These are phyloP conservation scores for Clusia tigrina DNA, from an alignment of 2,888 invertebrate species.

Conservation along the genomic window DNA sequence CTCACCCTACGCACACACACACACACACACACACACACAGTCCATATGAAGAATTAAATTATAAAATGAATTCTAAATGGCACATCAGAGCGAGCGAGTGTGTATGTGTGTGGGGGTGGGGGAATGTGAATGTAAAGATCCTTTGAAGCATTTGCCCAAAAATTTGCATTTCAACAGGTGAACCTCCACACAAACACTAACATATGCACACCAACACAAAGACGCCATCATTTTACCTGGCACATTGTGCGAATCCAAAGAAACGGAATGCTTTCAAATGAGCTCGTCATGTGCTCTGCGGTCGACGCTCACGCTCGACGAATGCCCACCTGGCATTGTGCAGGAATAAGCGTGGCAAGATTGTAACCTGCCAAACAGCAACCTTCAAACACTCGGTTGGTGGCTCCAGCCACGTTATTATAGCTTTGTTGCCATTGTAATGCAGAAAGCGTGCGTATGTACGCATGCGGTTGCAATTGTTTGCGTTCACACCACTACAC, in stretches of 20 bases:
- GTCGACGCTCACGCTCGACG: not conserved
- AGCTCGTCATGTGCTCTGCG: not conserved
- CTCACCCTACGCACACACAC: not conserved
- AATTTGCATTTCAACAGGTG: slow-evolving; percentile 10
- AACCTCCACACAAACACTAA: not conserved
- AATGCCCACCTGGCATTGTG: not conserved
- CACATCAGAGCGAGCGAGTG: too few relatives aligned
- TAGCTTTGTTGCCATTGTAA: too few relatives aligned
- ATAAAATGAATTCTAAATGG: slow-evolving; percentile 3
- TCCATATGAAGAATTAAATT: not conserved
- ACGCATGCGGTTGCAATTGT: too few relatives aligned
- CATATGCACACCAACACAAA: not conserved
- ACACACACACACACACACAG: not conserved
- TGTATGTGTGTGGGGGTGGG: not conserved
- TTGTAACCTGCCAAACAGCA: too few relatives aligned
- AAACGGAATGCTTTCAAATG: not conserved
- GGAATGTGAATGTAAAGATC: not conserved
- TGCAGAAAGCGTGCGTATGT: too few relatives aligned
- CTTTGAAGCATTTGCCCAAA: not conserved
- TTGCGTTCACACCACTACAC: too few relatives aligned
- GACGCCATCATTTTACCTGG: not conserved
- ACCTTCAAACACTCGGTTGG: too few relatives aligned
- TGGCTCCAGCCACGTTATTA: too few relatives aligned
- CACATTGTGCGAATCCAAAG: slow-evolving; percentile 6
- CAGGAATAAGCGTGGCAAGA: not conserved